Conservation (phyloP, 2,797 vertebrate species). For the Tachyglossus aculeatus region DNA sequence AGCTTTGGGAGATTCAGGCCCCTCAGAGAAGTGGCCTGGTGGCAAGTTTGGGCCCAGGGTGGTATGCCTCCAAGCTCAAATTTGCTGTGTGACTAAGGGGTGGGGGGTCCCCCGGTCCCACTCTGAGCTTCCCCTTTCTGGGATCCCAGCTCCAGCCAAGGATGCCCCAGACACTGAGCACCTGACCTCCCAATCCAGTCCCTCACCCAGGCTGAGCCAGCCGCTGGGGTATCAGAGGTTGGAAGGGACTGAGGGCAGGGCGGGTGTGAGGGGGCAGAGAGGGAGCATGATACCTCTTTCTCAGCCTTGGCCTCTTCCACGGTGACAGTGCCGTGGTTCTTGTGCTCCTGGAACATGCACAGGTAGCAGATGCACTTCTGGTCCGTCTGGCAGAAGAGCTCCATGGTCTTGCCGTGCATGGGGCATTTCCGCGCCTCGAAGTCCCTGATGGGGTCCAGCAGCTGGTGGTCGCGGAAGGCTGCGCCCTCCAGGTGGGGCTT, state of each 20-base stretch:
- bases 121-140: too few relatives aligned
- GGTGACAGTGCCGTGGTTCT: constrained; percentile 94
- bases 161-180: too few relatives aligned
- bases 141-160: too few relatives aligned
- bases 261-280: not conserved
- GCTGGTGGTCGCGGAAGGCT: constrained; percentile 94
- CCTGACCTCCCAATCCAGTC: too few relatives aligned
- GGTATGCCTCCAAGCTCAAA: too few relatives aligned
- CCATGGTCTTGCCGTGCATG: constrained; percentile 96
- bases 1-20: too few relatives aligned
- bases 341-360: constrained; percentile 97
- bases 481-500: constrained; percentile 93
- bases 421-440: constrained; percentile 95
- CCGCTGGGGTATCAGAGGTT: too few relatives aligned
- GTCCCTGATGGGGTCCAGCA: constrained; percentile 94
- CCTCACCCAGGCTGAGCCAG: too few relatives aligned
- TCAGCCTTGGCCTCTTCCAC: constrained; percentile 94
- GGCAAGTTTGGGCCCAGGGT: too few relatives aligned
- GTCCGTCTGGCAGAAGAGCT: constrained; percentile 96
- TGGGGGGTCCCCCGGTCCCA: too few relatives aligned
- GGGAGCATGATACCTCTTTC: constrained; percentile 79
- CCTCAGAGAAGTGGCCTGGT: too few relatives aligned
- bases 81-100: too few relatives aligned
- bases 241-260: not conserved
- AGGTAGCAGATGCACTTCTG: constrained; percentile 98